Evolutionary conservation across 2,888 invertebrate species (phyloP), one percentile per base, ranked within the genome.

Genomic region (Odontocolon sp.): DNA sequence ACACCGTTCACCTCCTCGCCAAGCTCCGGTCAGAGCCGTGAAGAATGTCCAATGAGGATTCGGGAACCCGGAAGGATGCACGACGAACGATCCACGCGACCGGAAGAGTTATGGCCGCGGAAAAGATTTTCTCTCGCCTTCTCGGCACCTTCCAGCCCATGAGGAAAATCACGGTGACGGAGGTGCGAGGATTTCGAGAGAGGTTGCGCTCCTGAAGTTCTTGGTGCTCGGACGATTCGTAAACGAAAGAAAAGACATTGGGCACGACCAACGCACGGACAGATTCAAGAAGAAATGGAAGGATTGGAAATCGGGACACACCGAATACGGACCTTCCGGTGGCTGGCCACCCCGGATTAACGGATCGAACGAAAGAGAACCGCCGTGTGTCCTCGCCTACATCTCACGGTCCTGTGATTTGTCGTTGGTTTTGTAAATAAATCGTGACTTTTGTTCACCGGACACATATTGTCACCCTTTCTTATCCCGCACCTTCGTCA

Each of bases 21-120:
- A 40, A 68, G 26, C 26, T 40, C 33, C 28, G 31, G 42, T 14
- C 42, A 4, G 47, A 18, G 21, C 26, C 63, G 63, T 36, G 54
- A 63, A 54, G 23, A 70, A 54, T 54, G 11, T 54, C 42, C 6
- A 2, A 33, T 23, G 42, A 23, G 26, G 36, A 70, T 63, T 69
- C 72, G 77, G 26, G 33, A 38, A 66, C 45, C 38, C 45, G 54
- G 52, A 64, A 59, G 50, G 40, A 40, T 33, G 63, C 50, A 33
- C 63, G 67, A 23, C 14, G 11, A 64, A 52, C 38, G 47, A 59
- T 42, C 63, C 73, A 73, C 52, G 59, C 56, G 47, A 64, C 77
- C 73, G 59, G 77, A 77, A 77, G 77, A 73, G 68, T 77, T 73
- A 77, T 66, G 68, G 68, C 47, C 57, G 57, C 68, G 77, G 69